phyloP scores from a whole-genome alignment of 2,797 vertebrate species.

The Siniperca obscura region DNA sequence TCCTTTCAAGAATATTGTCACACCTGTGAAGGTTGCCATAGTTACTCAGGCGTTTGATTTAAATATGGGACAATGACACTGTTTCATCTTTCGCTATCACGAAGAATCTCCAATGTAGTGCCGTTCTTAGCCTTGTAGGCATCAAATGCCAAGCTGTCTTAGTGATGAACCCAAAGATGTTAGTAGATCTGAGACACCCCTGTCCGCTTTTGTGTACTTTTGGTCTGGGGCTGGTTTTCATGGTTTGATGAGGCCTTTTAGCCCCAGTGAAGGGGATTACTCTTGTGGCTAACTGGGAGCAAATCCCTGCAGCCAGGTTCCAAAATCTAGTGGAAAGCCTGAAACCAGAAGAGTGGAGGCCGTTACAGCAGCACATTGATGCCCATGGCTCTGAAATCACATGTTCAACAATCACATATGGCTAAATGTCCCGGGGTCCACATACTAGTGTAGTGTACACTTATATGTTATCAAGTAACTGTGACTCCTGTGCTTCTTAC shows the following conservation, averaged over 20 bases:
- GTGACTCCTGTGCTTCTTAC: background rate
- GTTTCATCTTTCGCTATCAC: background rate
- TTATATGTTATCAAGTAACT: background rate
- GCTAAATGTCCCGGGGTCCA: background rate
- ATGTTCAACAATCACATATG: background rate
- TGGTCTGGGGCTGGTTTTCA: background rate
- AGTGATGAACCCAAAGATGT: too few species aligned
- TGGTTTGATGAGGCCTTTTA: too few species aligned
- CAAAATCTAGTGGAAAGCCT: background rate
- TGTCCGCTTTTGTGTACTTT: background rate
- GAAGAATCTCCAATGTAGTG: background rate
- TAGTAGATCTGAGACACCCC: too few species aligned
- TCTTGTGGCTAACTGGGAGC: background rate
- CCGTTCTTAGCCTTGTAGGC: background rate
- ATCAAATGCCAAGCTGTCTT: background rate
- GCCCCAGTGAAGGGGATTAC: background rate
- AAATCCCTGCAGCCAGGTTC: background rate
- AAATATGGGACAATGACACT: too few species aligned
- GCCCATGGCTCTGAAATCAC: background rate
- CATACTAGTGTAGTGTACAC: background rate
- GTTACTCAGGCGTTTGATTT: background rate
- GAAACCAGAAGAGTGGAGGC: background rate
- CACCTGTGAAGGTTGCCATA: conserved; percentile 9
- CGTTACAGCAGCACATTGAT: background rate
- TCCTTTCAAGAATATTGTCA: too few species aligned